Conservation (phyloP, 1,140 invertebrate species). For the Apis florea region DNA sequence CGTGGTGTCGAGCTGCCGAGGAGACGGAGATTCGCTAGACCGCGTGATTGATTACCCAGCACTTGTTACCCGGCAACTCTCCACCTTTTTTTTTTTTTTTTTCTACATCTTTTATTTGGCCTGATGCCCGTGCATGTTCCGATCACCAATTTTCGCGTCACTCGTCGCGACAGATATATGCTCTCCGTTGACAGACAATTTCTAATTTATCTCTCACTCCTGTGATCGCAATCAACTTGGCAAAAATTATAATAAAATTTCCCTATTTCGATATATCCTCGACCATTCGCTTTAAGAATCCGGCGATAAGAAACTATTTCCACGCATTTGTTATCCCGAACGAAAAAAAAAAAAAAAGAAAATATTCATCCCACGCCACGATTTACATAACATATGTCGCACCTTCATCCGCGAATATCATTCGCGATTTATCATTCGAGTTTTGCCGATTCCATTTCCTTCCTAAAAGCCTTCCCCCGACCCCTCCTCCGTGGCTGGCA, state of each 20-base stretch:
- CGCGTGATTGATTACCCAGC: constrained; percentile 20
- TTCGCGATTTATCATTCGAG: not conserved
- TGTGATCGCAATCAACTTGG: no score
- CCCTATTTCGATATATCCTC: no score
- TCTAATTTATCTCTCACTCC: no score
- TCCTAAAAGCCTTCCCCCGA: not conserved
- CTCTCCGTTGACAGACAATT: no score
- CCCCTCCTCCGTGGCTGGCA: not conserved
- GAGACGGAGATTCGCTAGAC: constrained; percentile 2
- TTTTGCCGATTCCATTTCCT: not conserved
- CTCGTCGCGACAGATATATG: not conserved
- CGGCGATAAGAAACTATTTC: no score
- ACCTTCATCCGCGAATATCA: not conserved
- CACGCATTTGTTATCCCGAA: no score
- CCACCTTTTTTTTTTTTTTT: not conserved
- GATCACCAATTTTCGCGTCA: not conserved
- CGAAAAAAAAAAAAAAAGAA: no score
- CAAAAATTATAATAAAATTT: no score
- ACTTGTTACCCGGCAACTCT: not conserved
- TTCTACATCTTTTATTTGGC: not conserved
- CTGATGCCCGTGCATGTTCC: not conserved
- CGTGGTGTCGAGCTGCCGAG: constrained; percentile 8
- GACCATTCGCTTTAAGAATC: no score
- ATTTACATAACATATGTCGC: not conserved
- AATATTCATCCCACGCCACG: not conserved